Conservation (phyloP, 2,113 vertebrate genomes). For the Megaceryle maxima region DNA sequence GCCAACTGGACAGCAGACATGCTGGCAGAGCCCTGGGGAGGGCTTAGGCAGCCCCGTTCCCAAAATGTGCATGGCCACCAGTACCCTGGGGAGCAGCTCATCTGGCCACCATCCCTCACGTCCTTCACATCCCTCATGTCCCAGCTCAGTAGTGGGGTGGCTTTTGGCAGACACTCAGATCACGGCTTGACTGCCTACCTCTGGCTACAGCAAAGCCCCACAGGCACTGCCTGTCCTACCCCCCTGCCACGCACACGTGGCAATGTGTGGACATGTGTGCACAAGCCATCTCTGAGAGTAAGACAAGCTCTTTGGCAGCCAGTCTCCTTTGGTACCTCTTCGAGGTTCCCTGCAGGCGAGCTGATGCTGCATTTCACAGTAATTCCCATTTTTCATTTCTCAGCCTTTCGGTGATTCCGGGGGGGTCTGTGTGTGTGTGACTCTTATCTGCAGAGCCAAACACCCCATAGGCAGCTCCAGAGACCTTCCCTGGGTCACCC, state of each 20-base stretch:
- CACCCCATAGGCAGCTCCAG: not conserved
- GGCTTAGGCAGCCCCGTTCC: not conserved
- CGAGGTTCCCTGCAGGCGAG: not conserved
- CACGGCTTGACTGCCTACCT: not conserved
- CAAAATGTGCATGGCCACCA: not conserved
- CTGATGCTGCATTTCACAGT: not conserved
- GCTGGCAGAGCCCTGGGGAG: not conserved
- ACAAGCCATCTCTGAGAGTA: not conserved
- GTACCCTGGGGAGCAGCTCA: not conserved
- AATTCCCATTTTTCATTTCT: not conserved
- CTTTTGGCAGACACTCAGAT: not conserved
- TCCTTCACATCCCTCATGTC: not conserved
- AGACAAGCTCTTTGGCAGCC: not conserved
- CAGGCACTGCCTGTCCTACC: not conserved
- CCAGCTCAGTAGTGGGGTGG: not conserved
- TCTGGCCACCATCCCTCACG: accelerated
- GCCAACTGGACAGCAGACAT: not conserved
- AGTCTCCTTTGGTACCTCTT: not conserved
- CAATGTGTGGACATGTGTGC: not conserved
- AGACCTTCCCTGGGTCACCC: not conserved
- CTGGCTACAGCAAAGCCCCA: not conserved
- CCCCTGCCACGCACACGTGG: not conserved
- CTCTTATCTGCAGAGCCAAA: not conserved
- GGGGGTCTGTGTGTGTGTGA: not conserved
- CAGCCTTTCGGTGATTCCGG: not conserved